These are phyloP conservation scores for Ophonus ardosiacus DNA, from an alignment of 2,888 invertebrate genomes.

Conservation along the genomic window DNA sequence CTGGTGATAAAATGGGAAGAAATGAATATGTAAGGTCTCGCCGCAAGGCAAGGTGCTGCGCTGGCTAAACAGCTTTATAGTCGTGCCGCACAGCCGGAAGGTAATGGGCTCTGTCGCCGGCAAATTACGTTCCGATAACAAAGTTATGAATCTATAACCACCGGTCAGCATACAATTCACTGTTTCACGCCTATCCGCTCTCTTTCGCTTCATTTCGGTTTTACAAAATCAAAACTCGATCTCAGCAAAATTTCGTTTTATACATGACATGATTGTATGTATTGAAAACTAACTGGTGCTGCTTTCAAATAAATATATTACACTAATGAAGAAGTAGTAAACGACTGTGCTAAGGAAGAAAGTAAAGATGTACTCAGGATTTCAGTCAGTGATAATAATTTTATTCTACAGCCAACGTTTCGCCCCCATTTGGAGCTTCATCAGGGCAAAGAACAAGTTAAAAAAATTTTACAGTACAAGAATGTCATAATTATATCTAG, in stretches of 20 bases:
- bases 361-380: too few species aligned
- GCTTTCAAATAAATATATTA: background rate
- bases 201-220: constrained; percentile 7
- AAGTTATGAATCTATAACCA: constrained; percentile 57
- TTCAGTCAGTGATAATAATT: too few species aligned
- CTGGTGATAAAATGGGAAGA: constrained; percentile 1
- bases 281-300: background rate
- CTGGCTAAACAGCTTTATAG: background rate
- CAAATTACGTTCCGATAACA: constrained; percentile 51
- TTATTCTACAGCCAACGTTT: too few species aligned
- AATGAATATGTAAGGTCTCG: constrained; percentile 12
- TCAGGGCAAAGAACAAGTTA: too few species aligned
- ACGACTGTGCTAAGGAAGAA: too few species aligned
- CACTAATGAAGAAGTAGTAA: too few species aligned
- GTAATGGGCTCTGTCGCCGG: constrained; percentile 16
- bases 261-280: background rate
- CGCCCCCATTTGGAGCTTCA: too few species aligned
- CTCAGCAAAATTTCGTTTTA: constrained; percentile 28
- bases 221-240: constrained; percentile 17
- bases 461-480: too few species aligned
- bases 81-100: background rate
- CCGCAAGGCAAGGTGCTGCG: background rate
- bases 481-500: too few species aligned
- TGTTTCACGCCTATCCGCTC: constrained; percentile 24
- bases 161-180: constrained; percentile 22